Evolutionary conservation across 2,888 invertebrate genomes (phyloP).

Genomic region (Alviniconcha strummeri): DNA sequence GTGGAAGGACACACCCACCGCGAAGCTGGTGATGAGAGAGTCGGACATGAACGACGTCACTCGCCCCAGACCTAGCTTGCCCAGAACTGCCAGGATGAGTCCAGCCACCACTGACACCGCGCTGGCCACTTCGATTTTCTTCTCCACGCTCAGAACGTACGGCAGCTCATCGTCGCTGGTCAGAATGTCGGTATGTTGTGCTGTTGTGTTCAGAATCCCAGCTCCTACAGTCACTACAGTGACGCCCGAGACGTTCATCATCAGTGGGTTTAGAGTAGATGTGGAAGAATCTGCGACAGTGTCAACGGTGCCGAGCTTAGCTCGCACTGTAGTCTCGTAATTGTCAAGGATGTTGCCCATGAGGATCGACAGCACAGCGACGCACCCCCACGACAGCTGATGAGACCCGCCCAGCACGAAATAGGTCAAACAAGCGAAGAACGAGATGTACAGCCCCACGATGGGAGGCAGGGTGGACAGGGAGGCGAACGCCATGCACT

Average conservation of each 20-base stretch:
- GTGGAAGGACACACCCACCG: slow-evolving; percentile 87
- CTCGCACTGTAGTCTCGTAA: slow-evolving; percentile 31
- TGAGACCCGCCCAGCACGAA: slow-evolving; percentile 89
- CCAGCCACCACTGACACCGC: slow-evolving; percentile 48
- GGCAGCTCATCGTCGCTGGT: background rate
- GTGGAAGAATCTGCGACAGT: no score
- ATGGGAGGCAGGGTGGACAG: slow-evolving; percentile 74
- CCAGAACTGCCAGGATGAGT: slow-evolving; percentile 45
- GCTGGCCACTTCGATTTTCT: slow-evolving; percentile 46
- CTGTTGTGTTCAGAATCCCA: no score
- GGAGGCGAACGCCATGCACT: slow-evolving; percentile 75
- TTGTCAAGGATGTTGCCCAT: slow-evolving; percentile 41
- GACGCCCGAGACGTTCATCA: no score
- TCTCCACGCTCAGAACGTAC: slow-evolving; percentile 18
- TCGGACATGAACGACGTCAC: slow-evolving; percentile 51
- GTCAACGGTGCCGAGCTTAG: no score
- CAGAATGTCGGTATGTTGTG: no score
- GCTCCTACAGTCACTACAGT: no score
- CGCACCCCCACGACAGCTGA: slow-evolving; percentile 85
- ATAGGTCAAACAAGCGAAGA: slow-evolving; percentile 90
- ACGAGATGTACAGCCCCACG: slow-evolving; percentile 85
- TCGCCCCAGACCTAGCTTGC: slow-evolving; percentile 48
- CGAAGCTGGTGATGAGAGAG: slow-evolving; percentile 85
- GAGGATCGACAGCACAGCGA: slow-evolving; percentile 42
- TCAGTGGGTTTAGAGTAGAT: no score